A percentile compares a stretch with the other conserved stretches of the same genome.
Conservation (phyloP, 2,888 invertebrate species). For the Oligia strigilis region DNA sequence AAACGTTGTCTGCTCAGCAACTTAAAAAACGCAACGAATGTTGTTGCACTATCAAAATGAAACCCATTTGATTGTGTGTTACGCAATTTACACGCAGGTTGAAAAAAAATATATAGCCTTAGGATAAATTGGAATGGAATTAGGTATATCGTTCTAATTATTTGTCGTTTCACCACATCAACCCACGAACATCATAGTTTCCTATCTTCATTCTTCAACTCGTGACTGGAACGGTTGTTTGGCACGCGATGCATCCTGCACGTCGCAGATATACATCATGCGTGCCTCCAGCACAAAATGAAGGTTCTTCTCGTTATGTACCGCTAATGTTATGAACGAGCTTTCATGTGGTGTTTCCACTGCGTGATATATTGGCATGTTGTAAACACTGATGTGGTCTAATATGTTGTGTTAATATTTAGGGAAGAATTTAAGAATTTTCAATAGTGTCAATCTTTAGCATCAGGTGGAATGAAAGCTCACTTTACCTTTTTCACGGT, state of each 20-base stretch:
- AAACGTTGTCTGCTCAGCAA: background rate
- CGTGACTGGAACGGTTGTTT: conserved; percentile 3
- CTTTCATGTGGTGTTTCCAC: background rate
- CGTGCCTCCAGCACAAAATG: conserved; percentile 1
- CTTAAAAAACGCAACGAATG: background rate
- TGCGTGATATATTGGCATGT: conserved; percentile 18
- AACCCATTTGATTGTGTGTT: background rate
- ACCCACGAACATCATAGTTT: background rate
- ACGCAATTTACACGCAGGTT: background rate
- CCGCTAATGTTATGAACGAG: conserved; percentile 27
- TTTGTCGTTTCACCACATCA: background rate
- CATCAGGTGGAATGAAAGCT: background rate
- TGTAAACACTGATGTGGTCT: background rate
- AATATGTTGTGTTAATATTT: conserved; percentile 2
- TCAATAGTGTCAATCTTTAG: background rate
- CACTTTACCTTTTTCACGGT: background rate
- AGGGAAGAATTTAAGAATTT: too few relatives aligned
- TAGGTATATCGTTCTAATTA: background rate
- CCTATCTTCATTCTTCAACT: background rate
- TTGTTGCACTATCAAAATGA: background rate
- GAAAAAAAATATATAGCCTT: background rate
- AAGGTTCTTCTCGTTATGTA: conserved; percentile 20
- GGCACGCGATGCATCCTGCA: conserved; percentile 17
- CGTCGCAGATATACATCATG: conserved; percentile 39
- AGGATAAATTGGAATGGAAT: too few relatives aligned